Percentiles rank a stretch among this genome's conserved stretches.
These are phyloP conservation scores for Holacanthella duospinosa DNA, from an alignment of 2,888 invertebrate species.

Conservation along the genomic window DNA sequence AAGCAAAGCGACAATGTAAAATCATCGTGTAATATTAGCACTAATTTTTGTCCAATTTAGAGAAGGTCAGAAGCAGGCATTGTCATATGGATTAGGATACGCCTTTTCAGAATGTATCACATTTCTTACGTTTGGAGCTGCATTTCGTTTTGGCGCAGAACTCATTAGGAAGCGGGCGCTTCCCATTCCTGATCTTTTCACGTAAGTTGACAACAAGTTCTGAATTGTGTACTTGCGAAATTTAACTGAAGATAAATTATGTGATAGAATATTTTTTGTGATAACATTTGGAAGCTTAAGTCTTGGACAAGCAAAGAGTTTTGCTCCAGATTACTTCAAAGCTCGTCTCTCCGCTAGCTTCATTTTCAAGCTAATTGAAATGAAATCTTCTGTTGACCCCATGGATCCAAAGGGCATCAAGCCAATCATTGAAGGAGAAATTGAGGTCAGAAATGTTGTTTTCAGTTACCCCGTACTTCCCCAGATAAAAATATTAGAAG, in stretches of 20 bases:
- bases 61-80: not conserved
- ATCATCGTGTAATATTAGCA: too few relatives aligned
- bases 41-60: not conserved
- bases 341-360: conserved; percentile 42
- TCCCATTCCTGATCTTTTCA: not conserved
- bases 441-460: conserved; percentile 56
- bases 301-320: conserved; percentile 39
- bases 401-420: conserved; percentile 42
- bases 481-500: conserved; percentile 57
- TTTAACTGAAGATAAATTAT: too few relatives aligned
- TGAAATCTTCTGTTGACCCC: conserved; percentile 45
- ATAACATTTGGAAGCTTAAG: not conserved
- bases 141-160: not conserved
- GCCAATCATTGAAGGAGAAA: conserved; percentile 52
- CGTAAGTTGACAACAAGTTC: not conserved
- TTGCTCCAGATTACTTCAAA: conserved; percentile 43
- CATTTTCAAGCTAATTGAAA: conserved; percentile 40
- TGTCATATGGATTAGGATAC: not conserved
- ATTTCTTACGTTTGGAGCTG: not conserved
- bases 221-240: not conserved
- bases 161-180: not conserved
- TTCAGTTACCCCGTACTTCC: conserved; percentile 70
- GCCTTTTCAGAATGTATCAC: not conserved
- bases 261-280: not conserved
- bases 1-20: too few relatives aligned